Evolutionary conservation across 1,140 invertebrate genomes (phyloP).

Genomic region (Hetaerina americana): DNA sequence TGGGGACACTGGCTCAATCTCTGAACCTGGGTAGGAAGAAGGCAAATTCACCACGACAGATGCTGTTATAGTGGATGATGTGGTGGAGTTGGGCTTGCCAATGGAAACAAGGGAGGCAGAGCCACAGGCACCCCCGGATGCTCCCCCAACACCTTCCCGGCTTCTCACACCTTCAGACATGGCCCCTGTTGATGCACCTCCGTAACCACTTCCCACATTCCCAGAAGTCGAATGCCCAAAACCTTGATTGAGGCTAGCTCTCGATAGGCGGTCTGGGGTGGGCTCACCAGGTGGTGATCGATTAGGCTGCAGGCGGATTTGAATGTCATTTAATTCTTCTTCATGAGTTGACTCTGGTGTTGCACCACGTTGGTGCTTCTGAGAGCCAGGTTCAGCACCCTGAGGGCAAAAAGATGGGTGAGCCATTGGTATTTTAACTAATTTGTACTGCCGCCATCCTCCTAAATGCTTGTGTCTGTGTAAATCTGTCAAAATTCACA

Average conservation of each 20-base stretch:
- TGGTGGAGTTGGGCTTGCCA: constrained; percentile 25
- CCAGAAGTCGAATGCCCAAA: constrained; percentile 10
- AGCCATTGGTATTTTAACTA: not conserved
- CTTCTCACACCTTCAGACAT: constrained; percentile 1
- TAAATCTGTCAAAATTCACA: no score
- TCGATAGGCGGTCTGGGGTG: constrained; percentile 18
- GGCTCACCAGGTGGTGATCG: constrained; percentile 16
- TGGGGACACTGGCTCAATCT: constrained; percentile 22
- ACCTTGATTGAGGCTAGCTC: constrained; percentile 18
- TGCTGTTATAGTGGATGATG: constrained; percentile 25
- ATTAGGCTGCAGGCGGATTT: constrained; percentile 25
- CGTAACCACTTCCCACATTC: constrained; percentile 4
- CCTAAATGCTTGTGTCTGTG: no score
- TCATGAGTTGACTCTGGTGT: constrained; percentile 24
- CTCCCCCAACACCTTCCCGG: constrained; percentile 1
- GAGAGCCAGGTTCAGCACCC: not conserved
- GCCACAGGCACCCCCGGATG: constrained; percentile 7
- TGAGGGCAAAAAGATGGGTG: not conserved
- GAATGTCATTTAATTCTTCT: constrained; percentile 36
- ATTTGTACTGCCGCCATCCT: not conserved
- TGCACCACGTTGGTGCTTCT: constrained; percentile 26
- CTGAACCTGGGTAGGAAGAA: constrained; percentile 24
- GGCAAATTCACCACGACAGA: constrained; percentile 26
- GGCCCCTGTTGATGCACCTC: not conserved
- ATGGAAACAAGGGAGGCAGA: constrained; percentile 19